Conservation (phyloP, 2,888 invertebrate species). For the Malthinus seriepunctatus region DNA sequence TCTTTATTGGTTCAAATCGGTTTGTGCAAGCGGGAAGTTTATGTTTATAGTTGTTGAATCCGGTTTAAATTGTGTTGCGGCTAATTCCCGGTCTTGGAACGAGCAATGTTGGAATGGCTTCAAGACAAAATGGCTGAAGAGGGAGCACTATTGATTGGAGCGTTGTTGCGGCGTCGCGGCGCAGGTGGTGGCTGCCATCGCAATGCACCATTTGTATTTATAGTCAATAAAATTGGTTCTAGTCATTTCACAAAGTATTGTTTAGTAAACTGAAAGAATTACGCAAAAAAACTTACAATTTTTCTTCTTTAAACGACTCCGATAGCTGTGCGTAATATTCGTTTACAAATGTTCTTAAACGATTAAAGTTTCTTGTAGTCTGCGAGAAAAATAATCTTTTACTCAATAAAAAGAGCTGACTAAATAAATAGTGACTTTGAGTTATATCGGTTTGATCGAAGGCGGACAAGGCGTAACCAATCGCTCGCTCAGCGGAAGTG, state of each 20-base stretch:
- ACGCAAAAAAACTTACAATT: constrained; percentile 1
- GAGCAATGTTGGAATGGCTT: constrained; percentile 42
- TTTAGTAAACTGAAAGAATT: constrained; percentile 22
- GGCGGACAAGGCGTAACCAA: constrained; percentile 45
- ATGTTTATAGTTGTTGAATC: constrained; percentile 27
- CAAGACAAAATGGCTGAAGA: constrained; percentile 57
- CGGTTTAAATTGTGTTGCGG: constrained; percentile 35
- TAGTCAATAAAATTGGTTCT: constrained; percentile 53
- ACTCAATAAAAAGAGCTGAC: constrained; percentile 40
- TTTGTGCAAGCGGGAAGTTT: constrained; percentile 20
- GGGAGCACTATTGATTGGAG: constrained; percentile 54
- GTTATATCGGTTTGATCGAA: constrained; percentile 34
- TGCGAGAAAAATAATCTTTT: constrained; percentile 2
- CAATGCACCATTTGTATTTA: constrained; percentile 55
- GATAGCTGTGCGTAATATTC: background rate
- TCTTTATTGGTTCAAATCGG: constrained; percentile 3
- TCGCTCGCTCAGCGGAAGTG: constrained; percentile 49
- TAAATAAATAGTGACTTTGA: constrained; percentile 38
- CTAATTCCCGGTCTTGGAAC: constrained; percentile 45
- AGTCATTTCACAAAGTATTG: constrained; percentile 39
- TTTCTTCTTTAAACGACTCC: background rate
- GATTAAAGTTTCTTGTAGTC: background rate
- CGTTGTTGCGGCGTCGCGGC: constrained; percentile 51
- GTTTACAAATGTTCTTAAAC: constrained; percentile 1
- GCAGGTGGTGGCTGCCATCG: constrained; percentile 51